Base-by-base conservation (phyloP, 2,113 vertebrate genomes). In the Zapus hudsonius region DNA sequence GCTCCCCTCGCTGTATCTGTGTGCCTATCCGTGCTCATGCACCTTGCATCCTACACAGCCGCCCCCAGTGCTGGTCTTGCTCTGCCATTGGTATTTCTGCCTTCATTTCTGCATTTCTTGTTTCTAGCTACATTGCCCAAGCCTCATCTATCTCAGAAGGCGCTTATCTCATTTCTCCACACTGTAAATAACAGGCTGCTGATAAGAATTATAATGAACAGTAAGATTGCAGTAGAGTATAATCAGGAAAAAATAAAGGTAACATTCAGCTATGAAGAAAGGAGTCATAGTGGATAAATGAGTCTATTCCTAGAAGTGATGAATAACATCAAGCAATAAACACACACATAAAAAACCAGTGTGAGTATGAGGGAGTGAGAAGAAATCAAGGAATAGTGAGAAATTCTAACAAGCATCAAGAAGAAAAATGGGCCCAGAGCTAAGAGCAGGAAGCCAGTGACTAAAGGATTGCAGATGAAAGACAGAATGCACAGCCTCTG, bases 341-440 rank as follows among this genome's bases (percentile, higher is more conserved):
- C 96, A 96, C 16, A 19, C 81, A 94, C 93, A 87, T 95, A 70
- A 97, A 97, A 97, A 95, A 95, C 95, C 95, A 96, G 76, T 82
- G 27, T 94, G 97, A 97, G 97, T 95, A 75, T 33, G 31, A 38
- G 94, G 92, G 78, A 92, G 84, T 89, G 96, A 96, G 97, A 97
- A 96, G 93, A 97, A 97, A 98, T 98, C 97, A 98, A 97, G 96
- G 85, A 93, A 93, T 93, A 96, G 90, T 61, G 91, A 97, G 95
- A 96, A 91, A 87, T 66, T 92, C 92, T 97, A 97, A 93, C 55
- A 95, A 84, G 74, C 94, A 93, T 85, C 87, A 96, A 95, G 97
- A 95, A 97, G 95, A 95, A 98, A 31, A 91, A 93, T 57, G 94
- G 88, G 88, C 90, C 90, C 82, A 87, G 89, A 97, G 90, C 92